Evolutionary conservation across 2,797 vertebrate genomes (phyloP).

Genomic region (Sternotherus odoratus): DNA sequence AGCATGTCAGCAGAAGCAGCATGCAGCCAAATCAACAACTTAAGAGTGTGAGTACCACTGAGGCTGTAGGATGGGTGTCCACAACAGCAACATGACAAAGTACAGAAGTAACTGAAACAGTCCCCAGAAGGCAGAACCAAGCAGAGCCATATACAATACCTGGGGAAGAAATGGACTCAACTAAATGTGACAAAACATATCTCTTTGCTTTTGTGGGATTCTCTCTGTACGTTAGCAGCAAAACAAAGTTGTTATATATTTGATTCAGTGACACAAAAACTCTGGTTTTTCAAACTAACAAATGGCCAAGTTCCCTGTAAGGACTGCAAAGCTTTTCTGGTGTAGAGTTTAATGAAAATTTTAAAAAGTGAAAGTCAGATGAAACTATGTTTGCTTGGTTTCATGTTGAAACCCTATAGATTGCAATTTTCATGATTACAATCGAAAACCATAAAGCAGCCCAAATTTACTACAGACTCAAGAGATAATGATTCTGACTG

Average conservation of each 20-base stretch:
- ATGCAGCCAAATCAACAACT: neutral
- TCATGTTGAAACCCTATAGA: neutral
- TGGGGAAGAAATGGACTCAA: neutral
- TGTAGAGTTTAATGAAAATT: neutral
- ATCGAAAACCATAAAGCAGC: neutral
- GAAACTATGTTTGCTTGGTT: neutral
- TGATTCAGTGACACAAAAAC: neutral
- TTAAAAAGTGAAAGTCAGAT: neutral
- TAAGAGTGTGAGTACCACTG: fast-evolving
- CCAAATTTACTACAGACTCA: neutral
- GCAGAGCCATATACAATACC: fast-evolving
- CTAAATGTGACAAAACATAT: fast-evolving
- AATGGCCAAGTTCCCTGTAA: neutral
- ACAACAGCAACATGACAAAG: neutral
- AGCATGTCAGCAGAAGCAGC: neutral
- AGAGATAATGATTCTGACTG: neutral
- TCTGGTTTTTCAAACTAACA: neutral
- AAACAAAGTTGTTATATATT: neutral
- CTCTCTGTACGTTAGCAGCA: neutral
- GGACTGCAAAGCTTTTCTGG: neutral
- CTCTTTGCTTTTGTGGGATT: neutral
- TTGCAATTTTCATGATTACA: neutral
- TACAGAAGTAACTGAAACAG: neutral
- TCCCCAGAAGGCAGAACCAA: neutral
- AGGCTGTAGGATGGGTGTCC: neutral